Conservation (phyloP, 2,888 invertebrate genomes). For the Allacma fusca region DNA sequence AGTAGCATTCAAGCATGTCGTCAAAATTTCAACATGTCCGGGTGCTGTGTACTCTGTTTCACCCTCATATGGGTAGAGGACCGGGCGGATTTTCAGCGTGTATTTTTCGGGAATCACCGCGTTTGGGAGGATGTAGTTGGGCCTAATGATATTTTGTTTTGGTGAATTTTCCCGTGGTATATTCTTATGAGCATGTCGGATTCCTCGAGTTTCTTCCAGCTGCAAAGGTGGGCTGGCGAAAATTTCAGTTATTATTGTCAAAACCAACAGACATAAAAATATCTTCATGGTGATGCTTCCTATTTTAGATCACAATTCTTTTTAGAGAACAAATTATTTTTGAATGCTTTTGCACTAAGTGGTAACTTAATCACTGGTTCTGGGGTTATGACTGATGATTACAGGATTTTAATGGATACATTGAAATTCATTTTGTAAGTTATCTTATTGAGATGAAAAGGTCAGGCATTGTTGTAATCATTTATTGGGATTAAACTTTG, state of each 20-base stretch:
- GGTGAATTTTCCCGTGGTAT: too few relatives aligned
- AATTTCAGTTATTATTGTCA: not conserved
- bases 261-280: not conserved
- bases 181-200: not conserved
- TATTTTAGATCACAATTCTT: not conserved
- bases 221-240: constrained; percentile 8
- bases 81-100: constrained; percentile 46
- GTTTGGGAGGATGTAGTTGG: constrained; percentile 41
- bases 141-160: too few relatives aligned
- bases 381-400: too few relatives aligned
- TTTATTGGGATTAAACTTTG: too few relatives aligned
- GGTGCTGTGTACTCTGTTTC: constrained; percentile 49
- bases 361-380: too few relatives aligned
- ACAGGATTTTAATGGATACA: too few relatives aligned
- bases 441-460: too few relatives aligned
- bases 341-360: not conserved
- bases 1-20: constrained; percentile 2
- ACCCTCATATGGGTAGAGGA: constrained; percentile 30
- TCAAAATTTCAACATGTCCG: constrained; percentile 47
- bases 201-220: constrained; percentile 4
- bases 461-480: too few relatives aligned
- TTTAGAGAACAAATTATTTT: not conserved
- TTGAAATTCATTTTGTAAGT: too few relatives aligned
- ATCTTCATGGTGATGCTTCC: not conserved
- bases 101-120: constrained; percentile 47